Evolutionary conservation across 30 jellyfish, hydroid and myxozoan species (phyloP), one percentile per base, ranked within the genome.

Genomic region (Clytia hemisphaerica): DNA sequence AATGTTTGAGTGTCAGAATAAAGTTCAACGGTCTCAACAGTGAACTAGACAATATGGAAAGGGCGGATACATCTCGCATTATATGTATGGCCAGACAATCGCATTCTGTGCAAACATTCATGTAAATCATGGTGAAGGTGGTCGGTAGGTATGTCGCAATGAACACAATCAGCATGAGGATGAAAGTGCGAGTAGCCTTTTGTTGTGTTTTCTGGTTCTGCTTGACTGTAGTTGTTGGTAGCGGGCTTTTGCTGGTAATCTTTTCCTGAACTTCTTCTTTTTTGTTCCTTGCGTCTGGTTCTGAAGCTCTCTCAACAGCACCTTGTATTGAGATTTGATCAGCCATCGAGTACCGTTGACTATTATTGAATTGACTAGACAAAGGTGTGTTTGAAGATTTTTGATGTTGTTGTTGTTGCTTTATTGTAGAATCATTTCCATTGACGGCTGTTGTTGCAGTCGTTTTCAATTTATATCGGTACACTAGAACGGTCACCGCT

Each of bases 181-280:
- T 50, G 25, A 50, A 50, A 10, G 65, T 12, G n/a, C 24, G 65
- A 10, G 65, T 50, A 6, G 65, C 65, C 26, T 21, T 50, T 50
- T 19, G 12, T 30, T 50, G 30, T 12, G 10, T 50, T 10, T 30
- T 50, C 21, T 51, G 19, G 66, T 40, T 19, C 65, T 10, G n/a
- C 12, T 10, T 10, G 12, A 10, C n/a, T 19, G 10, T 7, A 50
- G 30, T 6, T 10, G 65, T 7, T 10, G 10, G 25, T 22, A 10
- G 65, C 12, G 25, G 26, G 65, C 65, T 10, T 50, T 50, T 10
- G 65, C 65, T 50, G 65, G 65, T 10, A 10, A n/a, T 40, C 53
- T n/a, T 40, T 40, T n/a, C 10, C 25, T 6, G 10, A 6, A 10
- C 9, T 21, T 10, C n/a, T n/a, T n/a, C n/a, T n/a, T n/a, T n/a